Percentiles rank a stretch among this genome's conserved stretches.
phyloP scores from a whole-genome alignment of 2,113 vertebrate species.

The pig (Sus scrofa) region DNA sequence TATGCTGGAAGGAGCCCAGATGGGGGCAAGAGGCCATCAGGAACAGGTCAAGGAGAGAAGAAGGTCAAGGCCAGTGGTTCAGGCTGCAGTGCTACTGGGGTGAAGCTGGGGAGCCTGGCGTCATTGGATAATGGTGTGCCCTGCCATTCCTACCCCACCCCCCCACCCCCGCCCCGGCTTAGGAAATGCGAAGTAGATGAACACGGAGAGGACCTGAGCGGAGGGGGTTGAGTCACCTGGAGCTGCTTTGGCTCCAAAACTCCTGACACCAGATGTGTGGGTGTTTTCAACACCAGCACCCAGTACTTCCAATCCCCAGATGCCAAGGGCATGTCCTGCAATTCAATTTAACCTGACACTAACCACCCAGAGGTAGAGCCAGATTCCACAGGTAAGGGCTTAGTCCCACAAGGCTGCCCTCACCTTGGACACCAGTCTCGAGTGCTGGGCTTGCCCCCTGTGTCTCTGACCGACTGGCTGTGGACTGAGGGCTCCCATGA shows the following conservation, averaged over 20 bases:
- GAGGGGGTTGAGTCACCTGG: neutral
- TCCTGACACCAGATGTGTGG: neutral
- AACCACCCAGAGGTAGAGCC: neutral
- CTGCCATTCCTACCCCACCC: fast-evolving
- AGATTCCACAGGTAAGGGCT: neutral
- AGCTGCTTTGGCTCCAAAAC: neutral
- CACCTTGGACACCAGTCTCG: neutral
- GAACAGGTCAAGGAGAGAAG: neutral
- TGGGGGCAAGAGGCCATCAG: neutral
- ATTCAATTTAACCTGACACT: neutral
- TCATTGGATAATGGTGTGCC: neutral
- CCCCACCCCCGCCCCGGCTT: too few species aligned
- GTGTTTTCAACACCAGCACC: neutral
- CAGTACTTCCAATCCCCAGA: neutral
- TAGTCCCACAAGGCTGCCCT: neutral
- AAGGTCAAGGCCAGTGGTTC: neutral
- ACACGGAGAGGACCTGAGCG: neutral
- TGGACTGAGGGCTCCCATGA: neutral
- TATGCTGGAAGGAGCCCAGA: neutral
- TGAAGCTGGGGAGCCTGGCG: neutral
- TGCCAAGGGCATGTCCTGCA: neutral
- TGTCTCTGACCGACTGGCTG: neutral
- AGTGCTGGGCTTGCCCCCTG: neutral
- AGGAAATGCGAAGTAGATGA: neutral
- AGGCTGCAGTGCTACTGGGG: neutral